Conservation (phyloP, 2,797 vertebrate species). For the Nyctalus aviator region DNA sequence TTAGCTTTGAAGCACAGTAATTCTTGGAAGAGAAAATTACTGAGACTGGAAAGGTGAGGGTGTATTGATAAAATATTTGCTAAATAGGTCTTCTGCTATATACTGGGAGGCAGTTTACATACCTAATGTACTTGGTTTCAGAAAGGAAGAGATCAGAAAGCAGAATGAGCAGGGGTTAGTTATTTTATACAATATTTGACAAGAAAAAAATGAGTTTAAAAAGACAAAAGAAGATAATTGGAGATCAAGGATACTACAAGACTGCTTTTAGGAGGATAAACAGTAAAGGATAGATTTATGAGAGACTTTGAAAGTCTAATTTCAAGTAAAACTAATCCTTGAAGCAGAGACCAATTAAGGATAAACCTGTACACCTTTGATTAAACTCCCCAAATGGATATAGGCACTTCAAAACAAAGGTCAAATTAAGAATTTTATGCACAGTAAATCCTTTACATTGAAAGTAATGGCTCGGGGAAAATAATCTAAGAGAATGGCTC, state of each 20-base stretch:
- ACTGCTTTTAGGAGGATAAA: conserved; percentile 7
- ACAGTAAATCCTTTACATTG: neutral
- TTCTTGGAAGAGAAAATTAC: neutral
- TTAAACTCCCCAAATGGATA: neutral
- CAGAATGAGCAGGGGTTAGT: neutral
- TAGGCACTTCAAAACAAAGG: neutral
- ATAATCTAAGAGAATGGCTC: neutral
- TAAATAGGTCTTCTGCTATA: neutral
- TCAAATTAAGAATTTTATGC: neutral
- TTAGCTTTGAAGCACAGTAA: conserved; percentile 35
- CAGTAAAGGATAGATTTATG: neutral
- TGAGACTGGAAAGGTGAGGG: neutral
- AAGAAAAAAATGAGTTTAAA: neutral
- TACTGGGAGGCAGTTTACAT: neutral
- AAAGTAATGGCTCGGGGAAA: neutral
- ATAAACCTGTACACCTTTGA: neutral
- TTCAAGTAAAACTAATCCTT: neutral
- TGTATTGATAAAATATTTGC: conserved; percentile 29
- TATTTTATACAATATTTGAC: conserved; percentile 25
- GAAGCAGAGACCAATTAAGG: neutral
- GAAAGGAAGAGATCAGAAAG: neutral
- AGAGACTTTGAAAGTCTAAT: neutral
- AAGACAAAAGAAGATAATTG: neutral
- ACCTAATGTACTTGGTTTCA: conserved; percentile 1
- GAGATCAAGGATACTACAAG: neutral